Conservation (phyloP, 2,113 vertebrate genomes). For the Myiagra hebetior region DNA sequence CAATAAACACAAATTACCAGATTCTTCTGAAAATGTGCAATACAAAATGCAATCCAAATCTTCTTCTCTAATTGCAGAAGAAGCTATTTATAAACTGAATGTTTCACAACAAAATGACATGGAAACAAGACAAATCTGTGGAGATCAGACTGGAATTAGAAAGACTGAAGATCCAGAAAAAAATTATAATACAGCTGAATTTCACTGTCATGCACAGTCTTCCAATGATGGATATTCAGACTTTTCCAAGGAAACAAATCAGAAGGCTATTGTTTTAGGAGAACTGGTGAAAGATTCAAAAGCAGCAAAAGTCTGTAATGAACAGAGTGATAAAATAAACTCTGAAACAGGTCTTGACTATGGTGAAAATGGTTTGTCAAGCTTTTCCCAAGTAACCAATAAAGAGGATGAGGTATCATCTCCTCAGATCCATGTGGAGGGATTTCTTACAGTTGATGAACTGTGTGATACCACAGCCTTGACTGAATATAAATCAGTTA, state of each 20-base stretch:
- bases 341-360: neutral
- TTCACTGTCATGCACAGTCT: slow-evolving; percentile 32
- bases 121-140: slow-evolving; percentile 12
- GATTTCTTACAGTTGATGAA: slow-evolving; percentile 32
- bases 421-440: neutral
- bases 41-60: neutral
- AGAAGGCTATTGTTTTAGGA: slow-evolving; percentile 18
- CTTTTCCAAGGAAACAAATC: neutral
- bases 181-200: neutral
- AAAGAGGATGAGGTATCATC: slow-evolving; percentile 13
- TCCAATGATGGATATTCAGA: neutral
- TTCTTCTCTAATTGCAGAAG: neutral
- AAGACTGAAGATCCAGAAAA: neutral
- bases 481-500: slow-evolving; percentile 22
- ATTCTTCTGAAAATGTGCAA: slow-evolving; percentile 29
- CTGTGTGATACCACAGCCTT: slow-evolving; percentile 17
- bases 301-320: neutral
- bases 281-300: neutral
- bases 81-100: neutral
- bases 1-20: slow-evolving; percentile 12
- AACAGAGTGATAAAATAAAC: neutral
- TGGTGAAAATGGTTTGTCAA: neutral
- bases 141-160: slow-evolving; percentile 19
- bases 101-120: slow-evolving; percentile 4
- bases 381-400: slow-evolving; percentile 13